Percentiles rank a stretch among this genome's conserved stretches.
These are phyloP conservation scores for Acleris literana DNA, from an alignment of 2,888 invertebrate genomes.

Conservation along the genomic window DNA sequence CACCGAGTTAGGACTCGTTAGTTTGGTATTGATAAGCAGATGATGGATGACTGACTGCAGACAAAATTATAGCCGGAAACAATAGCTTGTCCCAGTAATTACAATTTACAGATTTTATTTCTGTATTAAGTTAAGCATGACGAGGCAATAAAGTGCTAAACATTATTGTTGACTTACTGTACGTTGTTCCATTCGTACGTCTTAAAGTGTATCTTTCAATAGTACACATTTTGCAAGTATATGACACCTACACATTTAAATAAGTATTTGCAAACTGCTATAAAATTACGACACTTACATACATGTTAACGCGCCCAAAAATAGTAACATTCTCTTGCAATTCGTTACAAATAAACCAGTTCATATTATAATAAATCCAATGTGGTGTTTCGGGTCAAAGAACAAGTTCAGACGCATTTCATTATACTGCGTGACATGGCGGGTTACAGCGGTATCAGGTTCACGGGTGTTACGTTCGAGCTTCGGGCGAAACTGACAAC, in stretches of 20 bases:
- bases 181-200: no score
- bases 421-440: background rate
- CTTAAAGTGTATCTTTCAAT: no score
- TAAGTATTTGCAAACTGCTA: background rate
- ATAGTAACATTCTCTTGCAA: slow-evolving; percentile 17
- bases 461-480: background rate
- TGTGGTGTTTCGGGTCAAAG: slow-evolving; percentile 4
- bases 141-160: no score
- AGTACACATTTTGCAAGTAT: no score
- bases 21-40: no score
- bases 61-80: no score
- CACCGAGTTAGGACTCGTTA: no score
- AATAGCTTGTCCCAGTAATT: no score
- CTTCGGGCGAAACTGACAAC: background rate
- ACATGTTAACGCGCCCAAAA: background rate
- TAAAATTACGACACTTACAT: background rate
- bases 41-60: no score
- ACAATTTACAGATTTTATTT: no score
- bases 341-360: slow-evolving; percentile 7
- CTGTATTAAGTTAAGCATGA: no score
- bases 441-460: background rate
- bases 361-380: slow-evolving; percentile 9
- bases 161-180: no score
- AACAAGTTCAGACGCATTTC: slow-evolving; percentile 12
- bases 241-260: background rate